These are phyloP conservation scores for Ichneumoninae sp. DNA, from an alignment of 2,888 invertebrate species.

Conservation along the genomic window DNA sequence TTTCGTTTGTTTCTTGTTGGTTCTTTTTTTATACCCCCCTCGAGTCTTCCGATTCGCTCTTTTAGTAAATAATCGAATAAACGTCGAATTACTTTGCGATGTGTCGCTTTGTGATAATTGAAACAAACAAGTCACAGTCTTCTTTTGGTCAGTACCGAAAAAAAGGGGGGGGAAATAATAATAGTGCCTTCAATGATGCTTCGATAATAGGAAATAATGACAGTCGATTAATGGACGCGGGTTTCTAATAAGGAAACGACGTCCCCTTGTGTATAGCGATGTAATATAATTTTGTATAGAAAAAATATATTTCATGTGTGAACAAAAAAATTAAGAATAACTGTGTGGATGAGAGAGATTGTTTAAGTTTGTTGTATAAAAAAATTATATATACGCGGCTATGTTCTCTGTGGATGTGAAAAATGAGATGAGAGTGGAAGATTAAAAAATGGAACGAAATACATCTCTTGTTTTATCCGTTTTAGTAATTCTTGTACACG, in stretches of 20 bases:
- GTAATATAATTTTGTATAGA: constrained; percentile 37
- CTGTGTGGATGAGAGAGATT: constrained; percentile 21
- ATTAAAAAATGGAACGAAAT: not conserved
- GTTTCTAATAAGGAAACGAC: constrained; percentile 2
- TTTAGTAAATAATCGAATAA: constrained; percentile 59
- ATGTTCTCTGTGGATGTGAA: not conserved
- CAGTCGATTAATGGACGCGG: constrained; percentile 8
- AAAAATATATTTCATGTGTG: not conserved
- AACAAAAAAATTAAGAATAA: constrained; percentile 21
- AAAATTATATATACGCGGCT: not conserved
- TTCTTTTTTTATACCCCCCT: constrained; percentile 28
- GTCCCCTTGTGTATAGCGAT: constrained; percentile 20
- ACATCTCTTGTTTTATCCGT: not conserved
- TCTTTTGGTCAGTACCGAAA: constrained; percentile 41
- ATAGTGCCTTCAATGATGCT: constrained; percentile 64
- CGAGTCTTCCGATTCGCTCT: constrained; percentile 64
- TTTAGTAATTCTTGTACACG: not conserved
- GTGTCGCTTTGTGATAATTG: constrained; percentile 1
- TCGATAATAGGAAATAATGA: constrained; percentile 27
- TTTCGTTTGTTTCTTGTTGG: constrained; percentile 3
- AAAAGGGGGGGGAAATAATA: constrained; percentile 28
- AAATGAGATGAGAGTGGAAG: not conserved
- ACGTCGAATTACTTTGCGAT: not conserved
- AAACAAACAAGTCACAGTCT: constrained; percentile 22
- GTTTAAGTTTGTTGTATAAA: constrained; percentile 47